Evolutionary conservation across 2,797 vertebrate species (phyloP).

Genomic region (Myotis myotis): DNA sequence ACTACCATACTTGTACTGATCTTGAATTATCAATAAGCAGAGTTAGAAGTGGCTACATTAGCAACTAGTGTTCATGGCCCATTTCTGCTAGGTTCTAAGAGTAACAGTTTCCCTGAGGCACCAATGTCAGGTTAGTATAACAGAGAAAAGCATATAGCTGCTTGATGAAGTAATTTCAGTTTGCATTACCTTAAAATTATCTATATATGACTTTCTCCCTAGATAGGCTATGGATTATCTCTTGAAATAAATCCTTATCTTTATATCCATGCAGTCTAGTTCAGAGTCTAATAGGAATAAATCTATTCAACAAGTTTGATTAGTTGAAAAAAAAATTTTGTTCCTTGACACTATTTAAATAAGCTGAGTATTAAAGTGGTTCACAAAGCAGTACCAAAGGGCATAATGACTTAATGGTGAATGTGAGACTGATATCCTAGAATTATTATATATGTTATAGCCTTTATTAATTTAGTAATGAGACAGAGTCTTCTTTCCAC

Average conservation of each 20-base stretch:
- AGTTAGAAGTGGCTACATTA: neutral
- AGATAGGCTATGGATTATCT: neutral
- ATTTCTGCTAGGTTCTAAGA: neutral
- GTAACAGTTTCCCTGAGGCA: neutral
- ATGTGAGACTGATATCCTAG: neutral
- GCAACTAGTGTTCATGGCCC: neutral
- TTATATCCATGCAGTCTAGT: neutral
- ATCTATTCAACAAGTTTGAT: neutral
- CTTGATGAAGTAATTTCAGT: neutral
- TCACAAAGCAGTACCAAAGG: neutral
- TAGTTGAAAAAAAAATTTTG: neutral
- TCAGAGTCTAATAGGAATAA: neutral
- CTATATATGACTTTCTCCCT: neutral
- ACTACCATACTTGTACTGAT: neutral
- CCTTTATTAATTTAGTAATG: neutral
- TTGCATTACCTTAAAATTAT: conserved; percentile 25
- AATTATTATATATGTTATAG: neutral
- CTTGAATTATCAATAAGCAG: neutral
- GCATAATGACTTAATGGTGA: neutral
- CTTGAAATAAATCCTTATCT: conserved; percentile 5
- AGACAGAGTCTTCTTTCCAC: neutral
- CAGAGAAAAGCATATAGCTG: neutral
- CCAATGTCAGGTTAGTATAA: neutral
- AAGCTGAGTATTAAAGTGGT: neutral
- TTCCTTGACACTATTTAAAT: conserved; percentile 26